Base-by-base conservation (phyloP, 35 echinoderm and acorn worm genomes). In the Nesometra sesokonis region DNA sequence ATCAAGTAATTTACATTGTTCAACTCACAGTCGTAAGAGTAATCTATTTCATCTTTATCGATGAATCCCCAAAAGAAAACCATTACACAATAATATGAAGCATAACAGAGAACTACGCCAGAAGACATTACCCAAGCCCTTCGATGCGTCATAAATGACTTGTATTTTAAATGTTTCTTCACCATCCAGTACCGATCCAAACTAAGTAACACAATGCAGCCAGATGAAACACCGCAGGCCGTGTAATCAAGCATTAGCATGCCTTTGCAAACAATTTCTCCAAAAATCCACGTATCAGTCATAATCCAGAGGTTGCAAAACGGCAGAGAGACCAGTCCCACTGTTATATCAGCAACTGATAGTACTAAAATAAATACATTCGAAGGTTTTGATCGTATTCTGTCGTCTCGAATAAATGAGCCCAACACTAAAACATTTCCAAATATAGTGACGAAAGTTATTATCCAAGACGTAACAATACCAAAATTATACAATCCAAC, bases 181-280 rank as follows among this genome's bases (percentile, higher is more conserved):
- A 91, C 84, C 37, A 91, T 31, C 4, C 85, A 77, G 33, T 86
- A 91, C 4, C 89, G 89, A 67, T 91, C 89, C 17, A 91, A n/a
- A 37, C 77, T 91, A 31, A 91, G 85, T 32, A 91, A 80, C 17
- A 86, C 32, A 5, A 91, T 86, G 27, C 83, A 84, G 30, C 85
- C 76, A 0, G 83, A 31, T 23, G 89, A 85, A 19, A 80, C 76
- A 33, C 46, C 43, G 32, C 83, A 86, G 19, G 84, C 84, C 3
- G 78, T 29, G 81, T 86, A 91, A 85, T 91, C 89, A 21, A 91
- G 11, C 29, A 86, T 19, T 46, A 67, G 31, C 77, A 77, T 81
- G 19, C 86, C 33, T 79, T 78, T 86, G 84, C 89, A 91, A 19
- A 82, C 29, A 19, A 33, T 47, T 80, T 52, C 37, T 23, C 84